phyloP scores from a whole-genome alignment of 2,113 vertebrate genomes.

The Prionailurus bengalensis region DNA sequence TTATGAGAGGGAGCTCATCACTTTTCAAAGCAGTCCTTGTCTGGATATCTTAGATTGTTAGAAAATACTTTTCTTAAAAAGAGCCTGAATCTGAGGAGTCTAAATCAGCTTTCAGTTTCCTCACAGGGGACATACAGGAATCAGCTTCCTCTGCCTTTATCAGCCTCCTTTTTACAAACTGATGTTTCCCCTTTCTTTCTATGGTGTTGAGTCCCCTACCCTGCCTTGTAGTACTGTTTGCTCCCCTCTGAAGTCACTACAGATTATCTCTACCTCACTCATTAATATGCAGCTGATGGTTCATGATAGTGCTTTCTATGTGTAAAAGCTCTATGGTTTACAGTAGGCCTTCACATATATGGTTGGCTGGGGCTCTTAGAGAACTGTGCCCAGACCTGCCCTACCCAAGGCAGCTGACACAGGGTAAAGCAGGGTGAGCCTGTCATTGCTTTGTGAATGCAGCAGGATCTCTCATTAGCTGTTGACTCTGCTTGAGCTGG shows the following conservation, averaged over 20 bases:
- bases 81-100: not conserved
- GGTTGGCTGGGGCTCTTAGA: constrained; percentile 31
- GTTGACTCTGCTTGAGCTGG: not conserved
- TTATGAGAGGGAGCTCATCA: not conserved
- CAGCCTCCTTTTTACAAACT: not conserved
- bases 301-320: not conserved
- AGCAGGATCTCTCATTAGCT: not conserved
- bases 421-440: not conserved
- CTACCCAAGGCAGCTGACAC: not conserved
- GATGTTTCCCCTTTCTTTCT: not conserved
- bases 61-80: constrained; percentile 57
- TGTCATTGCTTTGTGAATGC: not conserved
- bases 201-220: not conserved
- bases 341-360: not conserved
- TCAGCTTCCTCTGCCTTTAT: not conserved
- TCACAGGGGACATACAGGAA: not conserved
- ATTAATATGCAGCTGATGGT: constrained; percentile 8
- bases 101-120: constrained; percentile 52
- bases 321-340: not conserved
- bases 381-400: not conserved
- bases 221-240: not conserved
- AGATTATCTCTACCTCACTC: not conserved
- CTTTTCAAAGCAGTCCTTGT: not conserved
- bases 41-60: constrained; percentile 34
- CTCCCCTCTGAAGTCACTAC: constrained; percentile 28